Percentiles rank a stretch among this genome's conserved stretches.
These are phyloP conservation scores for Nasonia longicornis DNA, from an alignment of 1,140 invertebrate species.

Conservation along the genomic window DNA sequence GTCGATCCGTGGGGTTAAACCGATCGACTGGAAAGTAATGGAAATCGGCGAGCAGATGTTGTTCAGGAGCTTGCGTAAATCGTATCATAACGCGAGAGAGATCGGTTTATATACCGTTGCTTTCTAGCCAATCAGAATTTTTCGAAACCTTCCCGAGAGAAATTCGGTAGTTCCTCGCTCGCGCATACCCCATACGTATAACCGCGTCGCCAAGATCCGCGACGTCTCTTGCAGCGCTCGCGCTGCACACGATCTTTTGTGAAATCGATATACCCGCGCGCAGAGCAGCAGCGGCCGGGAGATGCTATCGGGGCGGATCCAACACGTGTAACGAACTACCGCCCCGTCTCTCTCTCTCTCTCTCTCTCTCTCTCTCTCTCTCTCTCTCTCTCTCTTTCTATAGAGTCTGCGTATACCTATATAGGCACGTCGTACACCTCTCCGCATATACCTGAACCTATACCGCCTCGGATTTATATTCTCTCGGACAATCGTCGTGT, in stretches of 20 bases:
- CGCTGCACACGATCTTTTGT: slow-evolving; percentile 54
- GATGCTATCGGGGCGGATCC: slow-evolving; percentile 64
- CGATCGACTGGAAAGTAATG: background rate
- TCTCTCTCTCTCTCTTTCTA: too few species aligned
- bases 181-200: background rate
- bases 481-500: background rate
- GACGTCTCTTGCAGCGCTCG: background rate
- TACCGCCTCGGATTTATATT: background rate
- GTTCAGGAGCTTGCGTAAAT: background rate
- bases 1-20: background rate
- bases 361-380: too few species aligned
- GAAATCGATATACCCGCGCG: slow-evolving; percentile 64
- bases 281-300: slow-evolving; percentile 42
- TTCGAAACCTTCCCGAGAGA: background rate
- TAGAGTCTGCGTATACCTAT: background rate
- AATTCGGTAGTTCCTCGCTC: slow-evolving; percentile 41
- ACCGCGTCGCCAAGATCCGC: too few species aligned
- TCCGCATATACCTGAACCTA: background rate
- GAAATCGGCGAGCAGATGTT: background rate
- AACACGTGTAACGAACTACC: slow-evolving; percentile 69
- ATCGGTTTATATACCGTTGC: background rate
- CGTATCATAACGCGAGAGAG: background rate
- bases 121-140: background rate
- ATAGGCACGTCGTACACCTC: background rate
- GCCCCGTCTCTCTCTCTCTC: slow-evolving; percentile 39